Evolutionary conservation across 2,113 vertebrate genomes (phyloP), one percentile per base, ranked within the genome.

Genomic region (Phyllostomus hastatus): DNA sequence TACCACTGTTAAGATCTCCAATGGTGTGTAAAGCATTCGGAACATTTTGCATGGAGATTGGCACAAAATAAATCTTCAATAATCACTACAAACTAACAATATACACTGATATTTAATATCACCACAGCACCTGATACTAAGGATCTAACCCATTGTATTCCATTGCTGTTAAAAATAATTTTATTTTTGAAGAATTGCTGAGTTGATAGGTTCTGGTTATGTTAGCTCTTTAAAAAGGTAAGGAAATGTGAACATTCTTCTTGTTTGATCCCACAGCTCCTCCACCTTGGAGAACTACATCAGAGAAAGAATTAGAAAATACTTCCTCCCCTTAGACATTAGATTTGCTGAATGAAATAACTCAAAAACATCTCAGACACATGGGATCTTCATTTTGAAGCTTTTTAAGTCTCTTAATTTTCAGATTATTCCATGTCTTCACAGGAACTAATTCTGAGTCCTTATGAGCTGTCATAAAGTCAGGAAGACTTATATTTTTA

Each of bases 341-440:
- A 57, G 61, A 92, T 79, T 38, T 91, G 17, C 12, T 79, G 28
- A 95, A 89, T 79, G 41, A 87, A 33, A 43, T 24, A 87, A 87
- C 48, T 89, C 54, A 73, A 54, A 84, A 86, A 43, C 11, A 33
- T 46, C 19, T 59, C 15, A 52, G n/a, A 50, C 41, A 84, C 15
- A 91, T 86, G 50, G 69, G 86, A 86, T 83, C 73, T 95, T 95
- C 79, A 90, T 67, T 91, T 72, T 76, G 46, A 78, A 96, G 43
- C 28, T 54, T 89, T 91, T 79, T n/a, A 52, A 91, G 26, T 95
- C 22, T 90, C 12, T 5, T 33, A 38, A 61, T 80, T 80, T 96
- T 84, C 64, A 75, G 8, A 50, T 89, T 96, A 43, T 93, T 54
- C 24, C 43, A 69, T 28, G n/a, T 91, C 22, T 79, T 94, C 38